These are phyloP conservation scores for Prorops nasuta DNA, from an alignment of 1,140 invertebrate species.

Conservation along the genomic window DNA sequence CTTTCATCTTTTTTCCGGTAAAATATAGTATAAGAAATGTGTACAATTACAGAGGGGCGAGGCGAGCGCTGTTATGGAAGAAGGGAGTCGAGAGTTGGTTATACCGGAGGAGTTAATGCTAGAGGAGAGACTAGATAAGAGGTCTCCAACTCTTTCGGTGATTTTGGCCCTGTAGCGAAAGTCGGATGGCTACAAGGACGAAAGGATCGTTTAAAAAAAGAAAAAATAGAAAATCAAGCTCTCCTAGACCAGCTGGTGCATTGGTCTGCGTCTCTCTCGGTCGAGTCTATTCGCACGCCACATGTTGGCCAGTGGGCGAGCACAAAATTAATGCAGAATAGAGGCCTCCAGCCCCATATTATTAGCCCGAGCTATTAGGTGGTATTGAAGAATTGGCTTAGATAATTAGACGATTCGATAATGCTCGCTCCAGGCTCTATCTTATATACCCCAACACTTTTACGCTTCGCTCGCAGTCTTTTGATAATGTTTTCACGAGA, in stretches of 20 bases:
- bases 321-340: conserved; percentile 38
- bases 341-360: conserved; percentile 22
- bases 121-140: too few species aligned
- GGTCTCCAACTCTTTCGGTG: too few species aligned
- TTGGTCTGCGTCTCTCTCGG: conserved; percentile 14
- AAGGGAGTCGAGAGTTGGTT: too few species aligned
- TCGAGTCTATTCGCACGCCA: conserved; percentile 41
- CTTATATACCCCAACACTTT: too few species aligned
- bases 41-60: too few species aligned
- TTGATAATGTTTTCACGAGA: too few species aligned
- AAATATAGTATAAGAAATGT: too few species aligned
- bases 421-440: background rate
- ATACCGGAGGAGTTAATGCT: too few species aligned
- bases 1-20: too few species aligned
- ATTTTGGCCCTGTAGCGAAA: too few species aligned
- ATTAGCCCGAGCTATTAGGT: conserved; percentile 27
- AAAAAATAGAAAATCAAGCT: conserved; percentile 23
- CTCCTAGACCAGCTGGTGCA: conserved; percentile 42
- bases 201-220: conserved; percentile 20
- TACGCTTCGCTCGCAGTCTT: too few species aligned
- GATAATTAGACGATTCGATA: conserved; percentile 27
- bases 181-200: conserved; percentile 17
- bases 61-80: too few species aligned
- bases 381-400: conserved; percentile 8
- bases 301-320: conserved; percentile 34